Evolutionary conservation across 2,797 vertebrate genomes (phyloP).

Genomic region (Urocyon cinereoargenteus): DNA sequence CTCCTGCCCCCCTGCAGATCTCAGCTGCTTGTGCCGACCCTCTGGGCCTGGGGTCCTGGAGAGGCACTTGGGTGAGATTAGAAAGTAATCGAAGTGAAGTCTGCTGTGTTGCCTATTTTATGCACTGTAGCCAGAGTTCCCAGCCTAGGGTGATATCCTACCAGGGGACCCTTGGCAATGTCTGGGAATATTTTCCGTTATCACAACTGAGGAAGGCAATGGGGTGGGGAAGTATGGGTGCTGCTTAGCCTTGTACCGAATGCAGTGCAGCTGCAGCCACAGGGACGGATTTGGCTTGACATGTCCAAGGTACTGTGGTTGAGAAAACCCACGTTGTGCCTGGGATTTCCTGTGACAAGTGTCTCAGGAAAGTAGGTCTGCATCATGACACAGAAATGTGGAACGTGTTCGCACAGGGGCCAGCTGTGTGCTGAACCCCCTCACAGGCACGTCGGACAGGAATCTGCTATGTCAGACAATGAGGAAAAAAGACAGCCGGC

Average conservation of each 20-base stretch:
- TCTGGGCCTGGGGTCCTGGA: neutral
- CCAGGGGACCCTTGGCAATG: no score
- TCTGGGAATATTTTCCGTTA: neutral
- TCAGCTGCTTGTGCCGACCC: rapidly evolving
- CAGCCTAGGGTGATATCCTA: neutral
- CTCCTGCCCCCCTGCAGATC: neutral
- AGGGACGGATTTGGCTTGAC: neutral
- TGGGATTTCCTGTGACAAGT: neutral
- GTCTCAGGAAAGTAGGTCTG: neutral
- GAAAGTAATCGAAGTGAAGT: neutral
- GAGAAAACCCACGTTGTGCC: neutral
- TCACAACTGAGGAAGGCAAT: no score
- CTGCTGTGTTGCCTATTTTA: neutral
- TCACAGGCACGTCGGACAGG: neutral
- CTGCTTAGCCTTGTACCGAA: no score
- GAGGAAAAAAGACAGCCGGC: neutral
- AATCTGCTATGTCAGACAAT: neutral
- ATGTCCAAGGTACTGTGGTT: rapidly evolving
- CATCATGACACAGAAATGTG: neutral
- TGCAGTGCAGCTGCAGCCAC: neutral
- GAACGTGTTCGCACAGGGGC: neutral
- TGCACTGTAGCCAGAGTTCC: neutral
- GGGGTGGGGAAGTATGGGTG: neutral
- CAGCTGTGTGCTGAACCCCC: neutral
- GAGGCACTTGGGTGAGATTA: neutral